These are phyloP conservation scores for Drosophila villosipedis DNA, from an alignment of 2,888 invertebrate species.

Conservation along the genomic window DNA sequence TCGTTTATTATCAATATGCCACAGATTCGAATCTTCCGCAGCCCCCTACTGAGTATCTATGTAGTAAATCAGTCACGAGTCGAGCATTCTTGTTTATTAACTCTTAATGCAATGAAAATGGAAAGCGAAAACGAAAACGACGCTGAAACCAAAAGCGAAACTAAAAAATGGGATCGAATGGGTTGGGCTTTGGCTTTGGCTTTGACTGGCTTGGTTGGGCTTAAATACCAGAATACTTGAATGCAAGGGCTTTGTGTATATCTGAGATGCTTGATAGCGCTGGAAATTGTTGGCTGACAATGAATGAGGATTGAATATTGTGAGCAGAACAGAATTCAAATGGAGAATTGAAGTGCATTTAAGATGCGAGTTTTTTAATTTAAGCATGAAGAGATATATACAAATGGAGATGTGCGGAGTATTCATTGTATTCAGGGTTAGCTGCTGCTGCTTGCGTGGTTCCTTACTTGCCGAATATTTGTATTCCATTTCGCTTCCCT, in stretches of 20 bases:
- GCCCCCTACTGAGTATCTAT: constrained; percentile 22
- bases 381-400: background rate
- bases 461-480: constrained; percentile 46
- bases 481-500: constrained; percentile 70
- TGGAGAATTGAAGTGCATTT: constrained; percentile 26
- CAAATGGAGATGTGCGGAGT: background rate
- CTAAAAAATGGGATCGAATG: constrained; percentile 41
- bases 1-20: background rate
- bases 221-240: constrained; percentile 34
- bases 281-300: constrained; percentile 47
- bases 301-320: constrained; percentile 49
- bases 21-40: background rate
- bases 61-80: background rate
- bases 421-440: background rate
- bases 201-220: constrained; percentile 8
- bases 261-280: constrained; percentile 38
- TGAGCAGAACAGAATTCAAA: constrained; percentile 10
- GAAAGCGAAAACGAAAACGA: constrained; percentile 55
- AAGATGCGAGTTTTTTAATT: constrained; percentile 17
- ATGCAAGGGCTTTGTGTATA: constrained; percentile 27
- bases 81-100: constrained; percentile 20
- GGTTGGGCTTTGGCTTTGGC: constrained; percentile 29
- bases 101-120: constrained; percentile 51
- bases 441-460: background rate
- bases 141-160: constrained; percentile 21